Evolutionary conservation across 2,797 vertebrate genomes (phyloP).

Genomic region (Prionace glauca): DNA sequence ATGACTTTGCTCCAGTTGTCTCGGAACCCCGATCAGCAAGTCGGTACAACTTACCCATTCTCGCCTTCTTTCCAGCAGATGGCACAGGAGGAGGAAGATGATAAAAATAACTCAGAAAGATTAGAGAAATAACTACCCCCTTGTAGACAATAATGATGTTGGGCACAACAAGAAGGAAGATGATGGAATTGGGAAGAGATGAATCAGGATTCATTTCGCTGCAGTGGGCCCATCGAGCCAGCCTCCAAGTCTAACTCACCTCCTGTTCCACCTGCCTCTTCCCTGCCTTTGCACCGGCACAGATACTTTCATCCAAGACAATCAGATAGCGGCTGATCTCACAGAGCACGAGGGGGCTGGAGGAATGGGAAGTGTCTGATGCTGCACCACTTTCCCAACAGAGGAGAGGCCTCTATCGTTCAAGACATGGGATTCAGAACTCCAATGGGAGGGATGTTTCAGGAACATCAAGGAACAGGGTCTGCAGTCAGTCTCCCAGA

Average conservation of each 20-base stretch:
- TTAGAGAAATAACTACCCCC: not conserved
- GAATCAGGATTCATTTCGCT: not conserved
- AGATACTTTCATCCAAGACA: not conserved
- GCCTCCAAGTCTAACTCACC: not conserved
- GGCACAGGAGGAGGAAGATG: not conserved
- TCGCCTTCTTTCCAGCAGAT: not conserved
- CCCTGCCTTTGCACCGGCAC: not conserved
- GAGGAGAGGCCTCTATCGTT: not conserved
- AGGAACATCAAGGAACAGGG: not conserved
- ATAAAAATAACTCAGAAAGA: not conserved
- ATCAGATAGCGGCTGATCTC: not conserved
- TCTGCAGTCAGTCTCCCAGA: not conserved
- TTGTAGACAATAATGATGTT: not conserved
- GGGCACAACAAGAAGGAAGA: not conserved
- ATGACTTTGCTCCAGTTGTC: too few relatives aligned
- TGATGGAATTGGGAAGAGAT: not conserved
- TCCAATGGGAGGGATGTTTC: not conserved
- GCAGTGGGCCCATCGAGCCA: not conserved
- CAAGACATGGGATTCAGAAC: not conserved
- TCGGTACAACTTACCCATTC: not conserved
- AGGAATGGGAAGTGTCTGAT: not conserved
- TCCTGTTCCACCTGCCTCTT: not conserved
- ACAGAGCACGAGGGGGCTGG: not conserved
- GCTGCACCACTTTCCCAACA: not conserved
- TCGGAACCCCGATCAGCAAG: not conserved